Evolutionary conservation across 2,888 invertebrate species (phyloP).

Genomic region (Macrophya annulata): DNA sequence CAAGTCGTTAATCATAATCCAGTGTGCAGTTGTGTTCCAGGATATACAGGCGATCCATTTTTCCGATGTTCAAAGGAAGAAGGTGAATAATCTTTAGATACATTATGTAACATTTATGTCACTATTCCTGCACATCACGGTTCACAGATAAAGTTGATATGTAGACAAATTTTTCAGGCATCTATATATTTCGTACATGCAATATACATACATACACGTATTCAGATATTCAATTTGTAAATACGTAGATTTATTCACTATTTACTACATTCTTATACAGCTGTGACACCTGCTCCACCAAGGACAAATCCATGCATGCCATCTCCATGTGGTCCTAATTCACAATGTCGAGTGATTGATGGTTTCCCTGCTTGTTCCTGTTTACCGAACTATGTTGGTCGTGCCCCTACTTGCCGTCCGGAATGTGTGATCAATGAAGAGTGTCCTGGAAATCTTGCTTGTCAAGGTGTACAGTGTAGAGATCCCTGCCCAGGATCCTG

Average conservation of each 20-base stretch:
- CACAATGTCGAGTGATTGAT: conserved; percentile 89
- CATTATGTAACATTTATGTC: neutral
- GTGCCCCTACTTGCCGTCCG: conserved; percentile 92
- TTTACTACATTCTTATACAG: conserved; percentile 72
- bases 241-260: conserved; percentile 49
- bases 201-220: neutral
- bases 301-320: conserved; percentile 89
- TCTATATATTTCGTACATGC: neutral
- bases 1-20: conserved; percentile 93
- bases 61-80: conserved; percentile 86
- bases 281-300: conserved; percentile 81
- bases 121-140: neutral
- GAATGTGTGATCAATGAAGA: conserved; percentile 93
- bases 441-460: conserved; percentile 92
- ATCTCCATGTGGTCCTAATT: conserved; percentile 92
- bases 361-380: conserved; percentile 92
- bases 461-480: conserved; percentile 90
- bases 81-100: conserved; percentile 81
- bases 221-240: conserved; percentile 28
- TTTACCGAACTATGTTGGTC: conserved; percentile 88
- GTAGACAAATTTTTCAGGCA: neutral
- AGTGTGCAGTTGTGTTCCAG: conserved; percentile 90
- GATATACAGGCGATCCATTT: conserved; percentile 91
- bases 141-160: neutral
- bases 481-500: conserved; percentile 94